Percentiles rank a stretch among this genome's conserved stretches.
Conservation (phyloP, 1,140 invertebrate genomes). For the Riptortus pedestris region DNA sequence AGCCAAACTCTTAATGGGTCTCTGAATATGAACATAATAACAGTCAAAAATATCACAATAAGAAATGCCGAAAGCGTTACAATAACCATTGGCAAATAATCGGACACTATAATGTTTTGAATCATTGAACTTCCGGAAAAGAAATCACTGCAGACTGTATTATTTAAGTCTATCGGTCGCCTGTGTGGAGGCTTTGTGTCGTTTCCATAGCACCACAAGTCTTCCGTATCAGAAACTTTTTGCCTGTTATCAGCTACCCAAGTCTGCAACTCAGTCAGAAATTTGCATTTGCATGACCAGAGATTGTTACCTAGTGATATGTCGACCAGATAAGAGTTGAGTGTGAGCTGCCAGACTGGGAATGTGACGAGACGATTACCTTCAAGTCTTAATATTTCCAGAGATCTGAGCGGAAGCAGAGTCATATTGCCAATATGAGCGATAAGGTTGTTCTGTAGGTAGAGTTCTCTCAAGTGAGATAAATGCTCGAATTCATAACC, state of each 20-base stretch:
- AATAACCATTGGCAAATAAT: constrained; percentile 74
- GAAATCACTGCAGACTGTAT: constrained; percentile 70
- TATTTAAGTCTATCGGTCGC: constrained; percentile 66
- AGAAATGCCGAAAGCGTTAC: constrained; percentile 58
- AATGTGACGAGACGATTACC: constrained; percentile 72
- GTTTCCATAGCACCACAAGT: constrained; percentile 69
- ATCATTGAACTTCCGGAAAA: constrained; percentile 70
- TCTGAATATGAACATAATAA: constrained; percentile 71
- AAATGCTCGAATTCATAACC: constrained; percentile 86
- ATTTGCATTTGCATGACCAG: constrained; percentile 84
- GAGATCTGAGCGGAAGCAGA: constrained; percentile 59
- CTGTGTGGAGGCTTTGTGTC: constrained; percentile 58
- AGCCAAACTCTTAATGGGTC: constrained; percentile 76
- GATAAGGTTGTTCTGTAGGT: constrained; percentile 77
- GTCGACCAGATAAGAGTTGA: constrained; percentile 57
- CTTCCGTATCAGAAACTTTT: constrained; percentile 63
- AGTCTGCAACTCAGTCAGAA: constrained; percentile 69
- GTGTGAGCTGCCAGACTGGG: constrained; percentile 70
- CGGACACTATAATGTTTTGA: constrained; percentile 68
- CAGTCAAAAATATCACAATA: constrained; percentile 56
- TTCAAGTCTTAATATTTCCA: constrained; percentile 71
- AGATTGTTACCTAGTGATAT: constrained; percentile 67
- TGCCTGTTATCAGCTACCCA: constrained; percentile 73
- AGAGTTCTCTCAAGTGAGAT: constrained; percentile 65
- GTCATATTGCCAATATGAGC: constrained; percentile 68